A percentile compares a stretch with the other conserved stretches of the same genome.
Conservation (phyloP, 2,797 vertebrate genomes). For the Catamblyrhynchus diadema region DNA sequence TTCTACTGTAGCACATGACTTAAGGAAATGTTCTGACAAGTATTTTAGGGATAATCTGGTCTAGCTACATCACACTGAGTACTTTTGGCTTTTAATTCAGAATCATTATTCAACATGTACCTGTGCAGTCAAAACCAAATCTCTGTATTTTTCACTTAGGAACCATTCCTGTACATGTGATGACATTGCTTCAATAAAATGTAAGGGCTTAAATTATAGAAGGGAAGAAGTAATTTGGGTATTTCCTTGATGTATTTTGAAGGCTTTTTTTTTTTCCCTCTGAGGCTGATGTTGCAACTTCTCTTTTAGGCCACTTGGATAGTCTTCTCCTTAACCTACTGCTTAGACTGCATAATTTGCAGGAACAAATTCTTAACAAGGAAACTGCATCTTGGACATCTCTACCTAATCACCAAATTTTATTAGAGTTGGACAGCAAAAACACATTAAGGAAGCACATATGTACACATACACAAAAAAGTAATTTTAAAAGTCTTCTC, state of each 20-base stretch:
- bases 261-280: neutral
- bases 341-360: neutral
- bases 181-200: neutral
- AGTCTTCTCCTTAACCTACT: neutral
- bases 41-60: neutral
- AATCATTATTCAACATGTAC: neutral
- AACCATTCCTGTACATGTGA: neutral
- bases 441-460: neutral
- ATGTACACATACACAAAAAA: neutral
- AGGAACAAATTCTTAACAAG: neutral
- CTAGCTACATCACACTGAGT: neutral
- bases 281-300: neutral
- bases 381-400: neutral
- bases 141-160: neutral
- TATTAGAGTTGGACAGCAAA: neutral
- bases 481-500: neutral
- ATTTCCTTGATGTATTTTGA: neutral
- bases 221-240: rapidly evolving
- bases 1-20: neutral
- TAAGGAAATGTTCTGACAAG: neutral
- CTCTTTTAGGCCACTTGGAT: neutral
- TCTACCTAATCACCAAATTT: neutral
- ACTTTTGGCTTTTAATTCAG: neutral
- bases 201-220: no score
- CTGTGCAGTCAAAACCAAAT: neutral